These are phyloP conservation scores for Lemur catta DNA, from an alignment of 2,797 vertebrate species.

Conservation along the genomic window DNA sequence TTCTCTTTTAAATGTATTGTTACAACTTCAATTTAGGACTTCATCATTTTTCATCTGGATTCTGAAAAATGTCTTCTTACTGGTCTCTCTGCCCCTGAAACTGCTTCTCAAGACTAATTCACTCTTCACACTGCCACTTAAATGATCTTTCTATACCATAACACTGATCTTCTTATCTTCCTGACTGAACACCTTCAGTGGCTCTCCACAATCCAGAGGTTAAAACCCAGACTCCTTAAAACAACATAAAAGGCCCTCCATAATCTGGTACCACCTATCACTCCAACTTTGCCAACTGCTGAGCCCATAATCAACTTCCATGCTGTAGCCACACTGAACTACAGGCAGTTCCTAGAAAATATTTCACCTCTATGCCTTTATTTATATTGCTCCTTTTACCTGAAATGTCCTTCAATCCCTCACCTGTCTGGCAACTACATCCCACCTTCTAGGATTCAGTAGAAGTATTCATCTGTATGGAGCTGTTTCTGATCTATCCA, in stretches of 20 bases:
- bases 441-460: background rate
- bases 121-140: background rate
- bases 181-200: background rate
- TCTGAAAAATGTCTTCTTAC: background rate
- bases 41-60: background rate
- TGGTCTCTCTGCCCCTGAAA: background rate
- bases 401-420: background rate
- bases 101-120: background rate
- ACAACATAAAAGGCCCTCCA: background rate
- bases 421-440: background rate
- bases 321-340: background rate
- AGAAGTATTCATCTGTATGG: background rate
- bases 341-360: background rate
- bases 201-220: background rate
- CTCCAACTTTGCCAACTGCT: background rate
- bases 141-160: background rate
- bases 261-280: background rate
- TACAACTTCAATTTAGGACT: background rate
- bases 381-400: background rate
- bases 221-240: slow-evolving; percentile 21
- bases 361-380: background rate
- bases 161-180: background rate
- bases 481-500: background rate
- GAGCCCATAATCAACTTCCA: background rate
- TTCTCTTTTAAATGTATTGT: background rate